Base-by-base conservation (phyloP, 2,888 invertebrate species). In the Kuschelorhynchus macadamiae region DNA sequence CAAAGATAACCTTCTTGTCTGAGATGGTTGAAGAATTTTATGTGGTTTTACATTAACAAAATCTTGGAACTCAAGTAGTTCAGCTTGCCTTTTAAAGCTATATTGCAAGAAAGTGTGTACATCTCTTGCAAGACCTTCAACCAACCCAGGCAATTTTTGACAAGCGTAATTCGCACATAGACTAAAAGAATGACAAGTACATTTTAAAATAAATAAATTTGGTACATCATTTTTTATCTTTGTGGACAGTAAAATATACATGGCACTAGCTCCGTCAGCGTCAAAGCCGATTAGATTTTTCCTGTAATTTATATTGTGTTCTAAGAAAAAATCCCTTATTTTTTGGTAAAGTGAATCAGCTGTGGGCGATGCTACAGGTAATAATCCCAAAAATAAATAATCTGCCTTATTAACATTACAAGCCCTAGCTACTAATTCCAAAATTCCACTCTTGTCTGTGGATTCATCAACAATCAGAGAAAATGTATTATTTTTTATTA, bases 111-210 rank as follows among this genome's bases (percentile, higher is more conserved):
- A 56, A 56, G 65, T 55, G 36, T 67, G 53, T 18, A 67, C 20
- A 32, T 59, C 39, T 30, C 64, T 25, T 12, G 36, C 25, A 7
- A 68, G 39, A 2, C 25, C 41, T 52, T 68, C 64, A 9, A 65
- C 25, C 7, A 17, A 8, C 70, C 16, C 11, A 11, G 30, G 50
- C 11, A 50, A 30, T 30, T 50, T 50, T 21, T 50, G 30, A 30
- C 30, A 73, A 16, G 75, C 72, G 44, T 73, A 62, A 47, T 47
- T 56, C 32, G 74, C 72, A 66, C 72, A 73, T 50, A 74, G 56
- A 9, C 65, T 61, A 41, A 76, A 71, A n/a, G 71, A 74, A 18
- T 62, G 42, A n/a, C 53, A 52, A 2, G 30, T 53, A 25, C 60
- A 60, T 60, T 49, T 60, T 7, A 60, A 11, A 25, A 16, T 41